Conservation (phyloP, 2,888 invertebrate genomes). For the Megastigmus dorsalis region DNA sequence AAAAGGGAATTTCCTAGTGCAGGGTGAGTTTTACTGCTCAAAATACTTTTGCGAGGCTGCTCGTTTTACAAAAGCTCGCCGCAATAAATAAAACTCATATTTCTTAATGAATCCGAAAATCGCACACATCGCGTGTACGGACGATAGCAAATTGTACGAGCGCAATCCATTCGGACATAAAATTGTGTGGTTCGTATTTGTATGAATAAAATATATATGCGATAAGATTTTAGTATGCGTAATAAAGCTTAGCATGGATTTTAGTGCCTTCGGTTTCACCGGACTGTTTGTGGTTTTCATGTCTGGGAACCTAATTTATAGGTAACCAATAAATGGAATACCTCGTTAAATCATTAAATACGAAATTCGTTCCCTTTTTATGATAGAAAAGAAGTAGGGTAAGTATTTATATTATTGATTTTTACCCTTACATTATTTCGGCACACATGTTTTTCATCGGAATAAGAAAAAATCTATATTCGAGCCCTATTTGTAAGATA, state of each 20-base stretch:
- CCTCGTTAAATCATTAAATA: too few relatives aligned
- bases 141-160: constrained; percentile 9
- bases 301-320: too few relatives aligned
- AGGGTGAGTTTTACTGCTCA: too few relatives aligned
- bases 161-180: constrained; percentile 3
- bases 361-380: too few relatives aligned
- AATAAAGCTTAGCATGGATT: constrained; percentile 16
- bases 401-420: too few relatives aligned
- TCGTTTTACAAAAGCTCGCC: background rate
- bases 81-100: background rate
- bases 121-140: background rate
- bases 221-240: constrained; percentile 9
- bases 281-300: background rate
- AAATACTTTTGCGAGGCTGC: background rate
- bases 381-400: too few relatives aligned
- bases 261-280: background rate
- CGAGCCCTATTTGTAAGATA: too few relatives aligned
- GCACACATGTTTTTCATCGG: too few relatives aligned
- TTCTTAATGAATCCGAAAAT: background rate
- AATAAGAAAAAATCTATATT: too few relatives aligned
- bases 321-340: too few relatives aligned
- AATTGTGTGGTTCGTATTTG: background rate
- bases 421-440: too few relatives aligned
- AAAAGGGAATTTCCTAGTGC: too few relatives aligned
- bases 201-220: constrained; percentile 13